These are phyloP conservation scores for Turdus rufiventris DNA, from an alignment of 2,113 vertebrate species.

Conservation along the genomic window DNA sequence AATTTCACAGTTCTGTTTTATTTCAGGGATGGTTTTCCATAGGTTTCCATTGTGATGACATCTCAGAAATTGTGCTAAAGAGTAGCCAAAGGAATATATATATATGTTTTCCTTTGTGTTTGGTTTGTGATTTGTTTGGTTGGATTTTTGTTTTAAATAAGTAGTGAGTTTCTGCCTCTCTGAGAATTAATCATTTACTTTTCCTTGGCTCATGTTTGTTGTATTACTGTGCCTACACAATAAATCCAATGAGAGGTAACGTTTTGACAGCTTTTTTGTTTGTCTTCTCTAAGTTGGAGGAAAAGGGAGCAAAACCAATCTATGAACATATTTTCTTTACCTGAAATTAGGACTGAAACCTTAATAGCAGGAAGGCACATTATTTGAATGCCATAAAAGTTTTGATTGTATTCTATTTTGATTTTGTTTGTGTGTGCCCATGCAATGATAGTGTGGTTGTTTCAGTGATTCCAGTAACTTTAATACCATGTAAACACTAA, in stretches of 20 bases:
- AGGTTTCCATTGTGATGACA: constrained; percentile 22
- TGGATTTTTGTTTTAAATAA: background rate
- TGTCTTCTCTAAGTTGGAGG: background rate
- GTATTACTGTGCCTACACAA: background rate
- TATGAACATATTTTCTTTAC: background rate
- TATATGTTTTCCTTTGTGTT: background rate
- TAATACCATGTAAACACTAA: background rate
- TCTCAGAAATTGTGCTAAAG: background rate
- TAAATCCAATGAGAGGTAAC: background rate
- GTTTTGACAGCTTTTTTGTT: background rate
- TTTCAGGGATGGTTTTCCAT: constrained; percentile 10
- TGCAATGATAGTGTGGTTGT: background rate
- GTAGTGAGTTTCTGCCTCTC: background rate
- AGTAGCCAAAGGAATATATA: background rate
- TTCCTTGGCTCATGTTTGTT: background rate
- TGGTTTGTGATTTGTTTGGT: background rate
- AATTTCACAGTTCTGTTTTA: background rate
- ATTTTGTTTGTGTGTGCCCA: background rate
- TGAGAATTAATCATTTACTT: background rate
- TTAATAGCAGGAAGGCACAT: background rate
- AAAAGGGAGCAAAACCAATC: background rate
- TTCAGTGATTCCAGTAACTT: background rate
- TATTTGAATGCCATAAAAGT: background rate
- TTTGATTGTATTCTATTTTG: background rate
- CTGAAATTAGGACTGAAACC: background rate